Percentiles rank a stretch among this genome's conserved stretches.
phyloP scores from a whole-genome alignment of 2,113 vertebrate genomes.

The Hippolais icterina region DNA sequence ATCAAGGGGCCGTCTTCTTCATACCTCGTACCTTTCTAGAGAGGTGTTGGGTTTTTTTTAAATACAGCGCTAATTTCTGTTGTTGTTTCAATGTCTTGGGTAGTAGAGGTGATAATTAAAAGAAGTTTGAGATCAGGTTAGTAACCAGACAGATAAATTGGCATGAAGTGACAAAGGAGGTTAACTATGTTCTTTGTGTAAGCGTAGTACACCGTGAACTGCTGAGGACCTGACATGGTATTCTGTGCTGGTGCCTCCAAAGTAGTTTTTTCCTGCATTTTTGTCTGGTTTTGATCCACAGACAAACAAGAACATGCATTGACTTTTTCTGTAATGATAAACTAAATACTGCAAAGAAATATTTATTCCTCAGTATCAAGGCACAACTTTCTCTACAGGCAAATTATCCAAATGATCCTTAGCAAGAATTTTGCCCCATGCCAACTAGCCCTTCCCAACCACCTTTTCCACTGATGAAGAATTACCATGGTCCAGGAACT shows the following conservation, averaged over 20 bases:
- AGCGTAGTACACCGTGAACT: fast-evolving
- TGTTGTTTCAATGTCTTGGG: not conserved
- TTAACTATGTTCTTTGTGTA: not conserved
- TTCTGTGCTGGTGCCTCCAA: not conserved
- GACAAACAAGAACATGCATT: not conserved
- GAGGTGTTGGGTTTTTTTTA: not conserved
- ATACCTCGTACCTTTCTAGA: not conserved
- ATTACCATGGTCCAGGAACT: fast-evolving
- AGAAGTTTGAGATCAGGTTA: not conserved
- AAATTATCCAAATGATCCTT: not conserved
- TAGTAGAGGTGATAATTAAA: not conserved
- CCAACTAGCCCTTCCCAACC: not conserved
- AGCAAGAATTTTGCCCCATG: not conserved
- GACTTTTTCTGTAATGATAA: not conserved
- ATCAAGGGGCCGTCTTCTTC: not conserved
- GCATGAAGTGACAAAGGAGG: not conserved
- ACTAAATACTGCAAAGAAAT: not conserved
- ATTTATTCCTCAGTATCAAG: not conserved
- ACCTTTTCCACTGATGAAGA: not conserved
- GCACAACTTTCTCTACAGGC: not conserved
- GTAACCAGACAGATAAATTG: not conserved
- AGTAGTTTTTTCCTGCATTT: not conserved
- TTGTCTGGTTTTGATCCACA: not conserved
- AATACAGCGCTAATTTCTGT: not conserved
- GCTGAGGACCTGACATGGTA: not conserved